These are phyloP conservation scores for Dufourea novaeangliae DNA, from an alignment of 1,140 invertebrate genomes.

Conservation along the genomic window DNA sequence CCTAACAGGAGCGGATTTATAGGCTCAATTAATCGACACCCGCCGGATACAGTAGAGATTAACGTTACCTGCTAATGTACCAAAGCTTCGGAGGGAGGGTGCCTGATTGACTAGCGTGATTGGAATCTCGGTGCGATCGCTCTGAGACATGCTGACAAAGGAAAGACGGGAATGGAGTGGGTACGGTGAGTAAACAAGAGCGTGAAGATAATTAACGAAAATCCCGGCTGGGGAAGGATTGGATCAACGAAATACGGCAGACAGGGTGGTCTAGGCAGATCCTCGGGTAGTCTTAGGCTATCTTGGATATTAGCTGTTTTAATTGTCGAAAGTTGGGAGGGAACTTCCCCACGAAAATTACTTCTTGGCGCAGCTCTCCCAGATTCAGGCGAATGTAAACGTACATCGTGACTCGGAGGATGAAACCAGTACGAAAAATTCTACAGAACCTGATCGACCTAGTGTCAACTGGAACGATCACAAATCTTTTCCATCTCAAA, in stretches of 20 bases:
- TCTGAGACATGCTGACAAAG: slow-evolving; percentile 1
- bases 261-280: not conserved
- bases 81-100: not conserved
- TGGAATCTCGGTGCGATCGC: not conserved
- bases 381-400: too few relatives aligned
- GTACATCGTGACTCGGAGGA: too few relatives aligned
- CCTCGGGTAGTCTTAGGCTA: not conserved
- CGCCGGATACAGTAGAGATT: not conserved
- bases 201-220: slow-evolving; percentile 28
- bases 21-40: not conserved
- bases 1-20: not conserved
- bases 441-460: too few relatives aligned
- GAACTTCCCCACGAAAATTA: too few relatives aligned
- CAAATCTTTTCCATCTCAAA: too few relatives aligned
- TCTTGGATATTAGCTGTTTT: not conserved
- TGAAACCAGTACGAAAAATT: too few relatives aligned
- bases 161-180: not conserved
- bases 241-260: not conserved
- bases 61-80: not conserved
- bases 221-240: not conserved
- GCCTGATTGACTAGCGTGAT: slow-evolving; percentile 16
- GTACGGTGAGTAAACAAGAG: not conserved
- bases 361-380: too few relatives aligned
- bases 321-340: not conserved
- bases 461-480: too few relatives aligned